Evolutionary conservation across 2,113 vertebrate genomes (phyloP).

Genomic region (Lichenostomus cassidix): DNA sequence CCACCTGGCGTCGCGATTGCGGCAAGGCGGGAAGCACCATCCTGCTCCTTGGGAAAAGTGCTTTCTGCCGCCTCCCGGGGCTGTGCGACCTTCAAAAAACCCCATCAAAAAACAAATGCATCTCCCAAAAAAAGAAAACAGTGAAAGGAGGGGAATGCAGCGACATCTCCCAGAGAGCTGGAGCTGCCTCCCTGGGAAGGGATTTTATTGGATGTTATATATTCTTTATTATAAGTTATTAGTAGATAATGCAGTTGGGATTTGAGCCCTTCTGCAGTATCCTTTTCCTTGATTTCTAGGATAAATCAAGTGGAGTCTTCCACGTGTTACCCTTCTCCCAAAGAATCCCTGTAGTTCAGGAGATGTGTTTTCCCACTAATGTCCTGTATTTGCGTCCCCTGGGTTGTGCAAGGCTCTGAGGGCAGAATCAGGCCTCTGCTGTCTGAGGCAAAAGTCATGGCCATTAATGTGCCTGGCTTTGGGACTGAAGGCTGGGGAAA

Average conservation of each 20-base stretch:
- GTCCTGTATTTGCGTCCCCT: not conserved
- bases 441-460: not conserved
- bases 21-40: not conserved
- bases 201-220: not conserved
- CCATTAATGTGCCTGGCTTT: fast-evolving
- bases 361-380: not conserved
- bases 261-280: not conserved
- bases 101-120: not conserved
- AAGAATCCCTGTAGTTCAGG: not conserved
- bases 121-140: fast-evolving
- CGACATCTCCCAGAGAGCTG: not conserved
- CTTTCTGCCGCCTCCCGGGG: not conserved
- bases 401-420: not conserved
- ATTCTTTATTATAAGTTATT: not conserved
- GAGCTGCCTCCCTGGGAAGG: not conserved
- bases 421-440: not conserved
- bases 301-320: not conserved
- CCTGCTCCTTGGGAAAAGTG: not conserved
- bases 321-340: fast-evolving
- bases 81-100: not conserved
- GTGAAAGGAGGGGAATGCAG: not conserved
- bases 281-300: fast-evolving
- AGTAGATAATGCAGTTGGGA: not conserved
- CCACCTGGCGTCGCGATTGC: not conserved
- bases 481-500: not conserved